Evolutionary conservation across 2,113 vertebrate genomes (phyloP).

Genomic region (Gyps fulvus): DNA sequence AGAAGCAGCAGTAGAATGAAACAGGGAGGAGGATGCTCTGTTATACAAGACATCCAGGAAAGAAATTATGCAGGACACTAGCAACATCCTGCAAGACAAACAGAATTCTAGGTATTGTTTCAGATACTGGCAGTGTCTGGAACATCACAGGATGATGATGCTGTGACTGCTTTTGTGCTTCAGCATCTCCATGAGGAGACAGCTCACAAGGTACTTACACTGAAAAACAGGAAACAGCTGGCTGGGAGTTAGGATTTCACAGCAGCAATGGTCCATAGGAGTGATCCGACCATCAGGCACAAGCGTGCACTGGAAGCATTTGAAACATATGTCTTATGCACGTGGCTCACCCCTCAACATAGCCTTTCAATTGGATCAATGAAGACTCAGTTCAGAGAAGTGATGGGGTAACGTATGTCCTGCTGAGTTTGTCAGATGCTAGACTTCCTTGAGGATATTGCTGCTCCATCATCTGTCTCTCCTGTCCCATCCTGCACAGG

Average conservation of each 20-base stretch:
- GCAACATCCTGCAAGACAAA: not conserved
- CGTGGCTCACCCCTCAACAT: not conserved
- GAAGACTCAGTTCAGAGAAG: not conserved
- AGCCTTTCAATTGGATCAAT: not conserved
- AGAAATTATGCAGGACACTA: not conserved
- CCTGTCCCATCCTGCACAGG: not conserved
- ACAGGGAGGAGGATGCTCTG: not conserved
- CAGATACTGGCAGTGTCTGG: not conserved
- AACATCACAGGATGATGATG: not conserved
- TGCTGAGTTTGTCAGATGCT: not conserved
- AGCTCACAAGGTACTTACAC: not conserved
- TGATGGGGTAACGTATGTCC: not conserved
- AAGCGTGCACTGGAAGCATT: not conserved
- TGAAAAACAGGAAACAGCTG: not conserved
- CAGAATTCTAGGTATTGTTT: slow-evolving; percentile 1
- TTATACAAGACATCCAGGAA: not conserved
- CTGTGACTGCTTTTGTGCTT: not conserved
- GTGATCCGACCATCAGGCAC: not conserved
- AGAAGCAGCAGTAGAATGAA: not conserved
- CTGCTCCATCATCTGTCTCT: not conserved
- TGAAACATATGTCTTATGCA: not conserved
- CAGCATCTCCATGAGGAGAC: not conserved
- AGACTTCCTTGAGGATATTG: not conserved
- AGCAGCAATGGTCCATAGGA: not conserved
- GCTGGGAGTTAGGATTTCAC: not conserved